Percentiles rank a stretch among this genome's conserved stretches.
Conservation (phyloP, 2,113 vertebrate species). For the Picathartes gymnocephalus region DNA sequence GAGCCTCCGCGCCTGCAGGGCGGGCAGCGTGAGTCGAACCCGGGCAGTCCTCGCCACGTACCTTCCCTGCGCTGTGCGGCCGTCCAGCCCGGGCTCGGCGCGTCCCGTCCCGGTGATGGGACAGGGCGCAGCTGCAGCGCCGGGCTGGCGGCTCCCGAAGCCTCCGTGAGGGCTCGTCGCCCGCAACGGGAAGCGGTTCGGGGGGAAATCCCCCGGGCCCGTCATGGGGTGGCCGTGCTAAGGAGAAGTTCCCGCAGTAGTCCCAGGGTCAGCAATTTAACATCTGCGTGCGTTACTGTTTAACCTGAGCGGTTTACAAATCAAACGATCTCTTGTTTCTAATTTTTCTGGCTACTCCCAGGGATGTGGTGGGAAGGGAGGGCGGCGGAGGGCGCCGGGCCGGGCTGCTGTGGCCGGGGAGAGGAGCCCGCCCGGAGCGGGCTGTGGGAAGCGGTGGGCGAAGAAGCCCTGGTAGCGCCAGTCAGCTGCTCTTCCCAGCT, state of each 20-base stretch:
- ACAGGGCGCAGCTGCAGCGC: not conserved
- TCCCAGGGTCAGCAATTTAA: not conserved
- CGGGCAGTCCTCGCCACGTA: no score
- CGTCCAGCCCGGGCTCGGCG: not conserved
- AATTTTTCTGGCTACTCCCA: fast-evolving
- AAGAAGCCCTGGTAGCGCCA: no score
- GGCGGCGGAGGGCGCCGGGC: not conserved
- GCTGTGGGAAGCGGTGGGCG: not conserved
- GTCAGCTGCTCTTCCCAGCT: not conserved
- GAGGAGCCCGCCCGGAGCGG: not conserved
- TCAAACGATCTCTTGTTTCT: not conserved
- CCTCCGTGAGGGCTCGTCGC: not conserved
- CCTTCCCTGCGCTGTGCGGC: not conserved
- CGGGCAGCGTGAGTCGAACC: not conserved
- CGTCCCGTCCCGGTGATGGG: not conserved
- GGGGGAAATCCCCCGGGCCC: not conserved
- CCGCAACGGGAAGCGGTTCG: not conserved
- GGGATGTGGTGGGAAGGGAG: not conserved
- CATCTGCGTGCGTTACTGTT: not conserved
- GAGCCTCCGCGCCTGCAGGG: not conserved
- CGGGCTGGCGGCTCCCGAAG: not conserved
- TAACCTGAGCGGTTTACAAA: not conserved
- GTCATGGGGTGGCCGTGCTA: not conserved
- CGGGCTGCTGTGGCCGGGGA: not conserved
- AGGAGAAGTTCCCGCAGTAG: not conserved